phyloP scores from a whole-genome alignment of 2,888 invertebrate species.

The Synanthedon myopaeformis region DNA sequence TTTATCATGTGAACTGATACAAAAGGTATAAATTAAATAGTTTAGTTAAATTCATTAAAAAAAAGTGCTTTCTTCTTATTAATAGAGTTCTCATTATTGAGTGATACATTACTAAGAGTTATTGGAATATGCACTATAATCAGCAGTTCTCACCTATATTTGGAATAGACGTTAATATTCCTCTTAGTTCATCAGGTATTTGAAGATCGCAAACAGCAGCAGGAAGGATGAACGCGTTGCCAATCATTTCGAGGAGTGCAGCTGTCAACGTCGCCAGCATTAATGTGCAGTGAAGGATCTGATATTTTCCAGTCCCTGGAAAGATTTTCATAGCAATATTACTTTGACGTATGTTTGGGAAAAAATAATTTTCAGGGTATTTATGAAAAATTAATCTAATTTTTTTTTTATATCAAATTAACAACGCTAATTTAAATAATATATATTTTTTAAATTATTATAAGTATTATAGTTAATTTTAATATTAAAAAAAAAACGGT shows the following conservation, averaged over 20 bases:
- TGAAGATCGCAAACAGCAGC: slow-evolving; percentile 78
- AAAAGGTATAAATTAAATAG: too few species aligned
- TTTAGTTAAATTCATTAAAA: too few species aligned
- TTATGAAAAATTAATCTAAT: neutral
- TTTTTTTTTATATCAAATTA: neutral
- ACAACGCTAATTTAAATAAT: too few species aligned
- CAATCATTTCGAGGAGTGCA: slow-evolving; percentile 50
- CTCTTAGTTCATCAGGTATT: slow-evolving; percentile 72
- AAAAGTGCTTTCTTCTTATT: too few species aligned
- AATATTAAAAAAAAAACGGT: too few species aligned
- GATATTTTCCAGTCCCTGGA: slow-evolving; percentile 48
- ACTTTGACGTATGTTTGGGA: neutral
- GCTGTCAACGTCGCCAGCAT: slow-evolving; percentile 39
- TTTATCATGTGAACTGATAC: too few species aligned
- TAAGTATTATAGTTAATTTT: too few species aligned
- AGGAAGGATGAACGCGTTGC: slow-evolving; percentile 76
- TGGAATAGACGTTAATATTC: slow-evolving; percentile 77
- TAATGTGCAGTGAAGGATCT: slow-evolving; percentile 36
- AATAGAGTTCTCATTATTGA: neutral
- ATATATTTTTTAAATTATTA: too few species aligned
- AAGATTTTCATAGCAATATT: slow-evolving; percentile 5
- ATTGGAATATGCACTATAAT: neutral
- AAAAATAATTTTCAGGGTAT: neutral
- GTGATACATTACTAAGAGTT: neutral
- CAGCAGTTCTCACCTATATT: slow-evolving; percentile 67